Conservation (phyloP, 2,113 vertebrate species). For the Plestiodon gilberti region DNA sequence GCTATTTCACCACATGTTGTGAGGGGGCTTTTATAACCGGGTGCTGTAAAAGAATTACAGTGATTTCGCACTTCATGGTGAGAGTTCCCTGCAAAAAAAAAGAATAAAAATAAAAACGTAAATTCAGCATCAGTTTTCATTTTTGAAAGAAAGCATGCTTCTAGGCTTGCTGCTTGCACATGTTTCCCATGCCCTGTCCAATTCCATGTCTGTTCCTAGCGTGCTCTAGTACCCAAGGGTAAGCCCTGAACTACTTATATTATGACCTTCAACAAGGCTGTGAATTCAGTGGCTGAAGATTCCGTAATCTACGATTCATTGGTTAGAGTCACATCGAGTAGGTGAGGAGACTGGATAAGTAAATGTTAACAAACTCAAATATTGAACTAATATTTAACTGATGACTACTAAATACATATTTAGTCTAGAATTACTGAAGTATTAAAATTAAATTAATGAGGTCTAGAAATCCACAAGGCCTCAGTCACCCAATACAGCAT, state of each 20-base stretch:
- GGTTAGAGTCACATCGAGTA: neutral
- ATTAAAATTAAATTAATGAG: neutral
- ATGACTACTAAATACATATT: neutral
- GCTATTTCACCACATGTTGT: neutral
- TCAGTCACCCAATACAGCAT: no score
- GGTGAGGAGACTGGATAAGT: slow-evolving; percentile 1
- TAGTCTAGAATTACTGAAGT: neutral
- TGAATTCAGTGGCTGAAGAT: neutral
- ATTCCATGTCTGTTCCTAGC: neutral
- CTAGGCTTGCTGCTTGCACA: neutral
- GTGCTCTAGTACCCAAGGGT: neutral
- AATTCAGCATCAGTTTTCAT: neutral
- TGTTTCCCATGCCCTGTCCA: neutral
- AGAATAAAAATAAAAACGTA: neutral
- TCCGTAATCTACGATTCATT: neutral
- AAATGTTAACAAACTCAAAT: slow-evolving; percentile 4
- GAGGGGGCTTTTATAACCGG: neutral
- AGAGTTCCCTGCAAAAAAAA: neutral
- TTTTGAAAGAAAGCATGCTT: neutral
- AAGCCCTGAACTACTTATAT: neutral
- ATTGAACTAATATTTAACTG: neutral
- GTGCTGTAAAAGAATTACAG: neutral
- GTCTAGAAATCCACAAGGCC: neutral
- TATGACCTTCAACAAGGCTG: neutral
- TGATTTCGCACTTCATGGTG: neutral